Conservation (phyloP, 2,888 invertebrate species). For the Ormia ochracea region DNA sequence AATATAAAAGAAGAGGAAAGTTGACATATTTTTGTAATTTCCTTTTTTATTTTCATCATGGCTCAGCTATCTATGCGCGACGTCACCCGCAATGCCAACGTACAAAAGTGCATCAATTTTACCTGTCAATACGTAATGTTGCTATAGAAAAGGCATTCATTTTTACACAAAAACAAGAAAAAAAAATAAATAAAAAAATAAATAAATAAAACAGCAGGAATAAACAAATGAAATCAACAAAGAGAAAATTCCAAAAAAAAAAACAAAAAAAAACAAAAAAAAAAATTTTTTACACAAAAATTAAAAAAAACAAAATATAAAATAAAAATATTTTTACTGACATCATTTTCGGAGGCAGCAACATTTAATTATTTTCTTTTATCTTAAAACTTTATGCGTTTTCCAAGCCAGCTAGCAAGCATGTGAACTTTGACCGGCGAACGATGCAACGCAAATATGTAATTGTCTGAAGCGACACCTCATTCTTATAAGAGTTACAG, state of each 20-base stretch:
- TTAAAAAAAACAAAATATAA: not conserved
- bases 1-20: not conserved
- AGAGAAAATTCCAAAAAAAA: not conserved
- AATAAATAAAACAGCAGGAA: not conserved
- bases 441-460: not conserved
- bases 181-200: too few species aligned
- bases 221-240: not conserved
- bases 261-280: not conserved
- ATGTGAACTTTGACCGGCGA: not conserved
- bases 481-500: too few species aligned
- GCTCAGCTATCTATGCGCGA: too few species aligned
- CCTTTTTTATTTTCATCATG: not conserved
- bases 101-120: constrained; percentile 41
- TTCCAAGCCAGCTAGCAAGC: not conserved
- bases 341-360: constrained; percentile 18
- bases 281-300: too few species aligned
- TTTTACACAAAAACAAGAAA: not conserved
- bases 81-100: not conserved
- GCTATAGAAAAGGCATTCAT: not conserved
- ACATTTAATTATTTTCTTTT: constrained; percentile 11
- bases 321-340: constrained; percentile 32
- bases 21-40: not conserved
- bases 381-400: not conserved
- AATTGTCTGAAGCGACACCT: not conserved
- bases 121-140: constrained; percentile 42